phyloP scores from a whole-genome alignment of 2,797 vertebrate genomes.

The Diceros bicornis region DNA sequence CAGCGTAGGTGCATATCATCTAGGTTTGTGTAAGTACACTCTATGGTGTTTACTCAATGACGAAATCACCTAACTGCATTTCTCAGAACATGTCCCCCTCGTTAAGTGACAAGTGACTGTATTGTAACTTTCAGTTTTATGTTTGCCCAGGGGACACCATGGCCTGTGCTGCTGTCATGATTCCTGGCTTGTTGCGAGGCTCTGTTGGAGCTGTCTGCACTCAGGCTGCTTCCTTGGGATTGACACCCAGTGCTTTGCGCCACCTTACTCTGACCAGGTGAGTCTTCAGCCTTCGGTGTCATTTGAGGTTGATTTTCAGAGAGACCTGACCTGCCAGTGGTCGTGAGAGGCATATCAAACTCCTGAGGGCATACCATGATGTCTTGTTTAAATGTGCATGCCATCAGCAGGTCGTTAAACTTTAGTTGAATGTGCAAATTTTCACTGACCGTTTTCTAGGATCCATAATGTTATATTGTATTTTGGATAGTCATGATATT shows the following conservation, averaged over 20 bases:
- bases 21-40: too few relatives aligned
- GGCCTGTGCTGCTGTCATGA: slow-evolving; percentile 83
- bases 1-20: too few relatives aligned
- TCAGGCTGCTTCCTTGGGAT: slow-evolving; percentile 66
- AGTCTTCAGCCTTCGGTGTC: slow-evolving; percentile 56
- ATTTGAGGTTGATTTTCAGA: not conserved
- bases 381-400: too few relatives aligned
- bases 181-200: slow-evolving; percentile 87
- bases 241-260: slow-evolving; percentile 80
- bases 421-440: not conserved
- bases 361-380: not conserved
- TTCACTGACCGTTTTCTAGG: not conserved
- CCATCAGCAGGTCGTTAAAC: accelerated
- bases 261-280: slow-evolving; percentile 89
- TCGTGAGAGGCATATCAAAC: not conserved
- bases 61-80: too few relatives aligned
- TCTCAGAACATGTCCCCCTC: too few relatives aligned
- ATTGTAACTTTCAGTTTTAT: slow-evolving; percentile 69
- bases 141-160: slow-evolving; percentile 80
- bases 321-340: not conserved
- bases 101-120: too few relatives aligned
- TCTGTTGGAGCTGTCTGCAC: slow-evolving; percentile 84
- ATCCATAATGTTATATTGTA: not conserved
- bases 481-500: not conserved
- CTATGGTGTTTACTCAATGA: too few relatives aligned